Percentiles rank a stretch among this genome's conserved stretches.
Evolutionary conservation across 2,888 invertebrate species (phyloP).

Genomic region (Tetragonula carbonaria): DNA sequence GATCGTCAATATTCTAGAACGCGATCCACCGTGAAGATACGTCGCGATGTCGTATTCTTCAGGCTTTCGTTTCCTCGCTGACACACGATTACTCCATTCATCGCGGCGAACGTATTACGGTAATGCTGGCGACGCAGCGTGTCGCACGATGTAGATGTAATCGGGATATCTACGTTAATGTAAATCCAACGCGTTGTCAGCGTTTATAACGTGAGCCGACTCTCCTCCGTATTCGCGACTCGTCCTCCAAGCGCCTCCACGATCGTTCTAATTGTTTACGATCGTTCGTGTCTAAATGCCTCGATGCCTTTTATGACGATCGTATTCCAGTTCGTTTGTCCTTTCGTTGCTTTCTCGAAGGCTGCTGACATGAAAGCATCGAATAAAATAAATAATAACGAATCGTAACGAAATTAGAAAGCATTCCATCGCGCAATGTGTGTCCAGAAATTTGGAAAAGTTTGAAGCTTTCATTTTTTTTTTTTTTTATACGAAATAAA

Average conservation of each 20-base stretch:
- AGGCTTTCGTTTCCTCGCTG: constrained; percentile 42
- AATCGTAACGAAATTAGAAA: no score
- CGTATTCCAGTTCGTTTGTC: constrained; percentile 5
- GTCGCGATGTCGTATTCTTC: constrained; percentile 14
- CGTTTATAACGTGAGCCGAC: constrained; percentile 56
- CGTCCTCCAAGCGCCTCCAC: constrained; percentile 15
- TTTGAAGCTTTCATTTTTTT: no score
- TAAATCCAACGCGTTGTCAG: constrained; percentile 63
- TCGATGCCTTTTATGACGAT: constrained; percentile 25
- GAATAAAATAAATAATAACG: no score
- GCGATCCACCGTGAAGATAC: constrained; percentile 11
- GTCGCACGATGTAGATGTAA: constrained; percentile 58
- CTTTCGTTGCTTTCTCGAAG: neutral
- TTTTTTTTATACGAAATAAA: no score
- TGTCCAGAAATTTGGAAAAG: no score
- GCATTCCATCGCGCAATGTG: no score
- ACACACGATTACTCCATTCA: constrained; percentile 64
- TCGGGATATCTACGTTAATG: constrained; percentile 68
- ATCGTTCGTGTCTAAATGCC: constrained; percentile 30
- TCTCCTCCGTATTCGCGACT: constrained; percentile 22
- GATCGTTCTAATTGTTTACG: constrained; percentile 62
- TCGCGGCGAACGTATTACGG: constrained; percentile 60
- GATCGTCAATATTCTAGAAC: neutral
- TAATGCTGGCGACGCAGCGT: constrained; percentile 50
- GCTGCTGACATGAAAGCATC: no score